Conservation (phyloP, 2,888 invertebrate genomes). For the Emmelina monodactyla region DNA sequence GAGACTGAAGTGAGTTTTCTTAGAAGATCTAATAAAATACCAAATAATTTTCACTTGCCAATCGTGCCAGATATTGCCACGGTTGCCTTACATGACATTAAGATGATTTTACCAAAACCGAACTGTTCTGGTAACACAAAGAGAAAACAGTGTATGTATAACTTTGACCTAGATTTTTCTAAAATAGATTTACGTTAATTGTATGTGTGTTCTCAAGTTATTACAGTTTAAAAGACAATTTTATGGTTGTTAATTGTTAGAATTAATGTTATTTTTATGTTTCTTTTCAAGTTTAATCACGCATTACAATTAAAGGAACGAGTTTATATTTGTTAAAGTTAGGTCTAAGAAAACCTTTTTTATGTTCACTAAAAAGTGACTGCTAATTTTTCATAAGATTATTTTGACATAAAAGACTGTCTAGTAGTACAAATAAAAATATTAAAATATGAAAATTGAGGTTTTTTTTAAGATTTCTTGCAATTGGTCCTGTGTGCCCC, state of each 20-base stretch:
- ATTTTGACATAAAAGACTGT: constrained; percentile 6
- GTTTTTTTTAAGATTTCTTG: constrained; percentile 3
- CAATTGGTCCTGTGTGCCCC: too few relatives aligned
- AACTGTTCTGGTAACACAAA: constrained; percentile 16
- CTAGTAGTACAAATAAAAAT: constrained; percentile 5
- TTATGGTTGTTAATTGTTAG: neutral
- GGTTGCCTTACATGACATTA: constrained; percentile 15
- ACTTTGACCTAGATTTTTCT: constrained; percentile 16
- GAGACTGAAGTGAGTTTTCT: constrained; percentile 13
- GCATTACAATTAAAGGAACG: too few relatives aligned
- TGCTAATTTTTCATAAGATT: constrained; percentile 3
- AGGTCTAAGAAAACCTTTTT: too few relatives aligned
- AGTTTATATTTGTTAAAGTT: too few relatives aligned
- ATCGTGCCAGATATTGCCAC: constrained; percentile 18
- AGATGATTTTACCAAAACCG: constrained; percentile 14
- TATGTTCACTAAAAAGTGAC: too few relatives aligned
- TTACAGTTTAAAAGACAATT: neutral
- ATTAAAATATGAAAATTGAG: constrained; percentile 2
- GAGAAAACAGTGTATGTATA: constrained; percentile 15
- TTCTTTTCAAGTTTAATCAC: neutral
- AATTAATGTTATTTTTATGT: neutral
- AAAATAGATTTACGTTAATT: constrained; percentile 16
- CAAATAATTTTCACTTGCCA: constrained; percentile 15
- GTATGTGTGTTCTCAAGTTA: neutral
- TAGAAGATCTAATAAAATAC: constrained; percentile 14